These are phyloP conservation scores for Opisthocomus hoazin DNA, from an alignment of 2,113 vertebrate genomes.

Conservation along the genomic window DNA sequence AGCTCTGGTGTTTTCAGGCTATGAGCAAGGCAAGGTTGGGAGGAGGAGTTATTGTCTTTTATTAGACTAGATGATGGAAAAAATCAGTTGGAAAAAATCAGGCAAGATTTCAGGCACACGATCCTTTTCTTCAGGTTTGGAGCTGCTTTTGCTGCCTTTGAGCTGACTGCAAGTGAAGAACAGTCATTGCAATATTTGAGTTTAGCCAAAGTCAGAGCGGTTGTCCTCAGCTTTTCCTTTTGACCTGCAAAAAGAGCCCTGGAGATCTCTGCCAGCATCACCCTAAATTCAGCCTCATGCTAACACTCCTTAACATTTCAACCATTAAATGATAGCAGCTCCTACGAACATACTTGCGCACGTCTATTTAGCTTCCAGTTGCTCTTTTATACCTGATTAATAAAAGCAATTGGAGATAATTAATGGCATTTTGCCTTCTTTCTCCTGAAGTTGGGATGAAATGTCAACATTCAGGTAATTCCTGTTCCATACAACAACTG, in stretches of 20 bases:
- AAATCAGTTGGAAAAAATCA: conserved; percentile 1
- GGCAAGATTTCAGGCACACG: neutral
- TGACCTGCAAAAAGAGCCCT: neutral
- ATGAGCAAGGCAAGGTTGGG: conserved; percentile 36
- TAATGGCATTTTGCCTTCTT: neutral
- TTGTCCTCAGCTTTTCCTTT: neutral
- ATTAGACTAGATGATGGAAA: conserved; percentile 50
- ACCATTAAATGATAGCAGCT: neutral
- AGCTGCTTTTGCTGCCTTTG: conserved; percentile 10
- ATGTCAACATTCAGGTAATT: neutral
- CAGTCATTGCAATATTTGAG: neutral
- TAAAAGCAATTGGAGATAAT: neutral
- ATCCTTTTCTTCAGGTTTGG: conserved; percentile 17
- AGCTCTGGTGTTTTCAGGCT: conserved; percentile 51
- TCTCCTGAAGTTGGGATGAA: neutral
- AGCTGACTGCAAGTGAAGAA: neutral
- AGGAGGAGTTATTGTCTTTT: conserved; percentile 58
- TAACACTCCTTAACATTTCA: neutral
- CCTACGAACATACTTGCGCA: neutral
- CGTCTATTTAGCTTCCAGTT: neutral
- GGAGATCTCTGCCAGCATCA: neutral
- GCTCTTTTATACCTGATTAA: neutral
- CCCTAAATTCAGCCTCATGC: neutral
- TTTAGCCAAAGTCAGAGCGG: neutral
- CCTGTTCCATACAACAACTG: neutral